Conservation (phyloP, 2,113 vertebrate species). For the Balaeniceps rex region DNA sequence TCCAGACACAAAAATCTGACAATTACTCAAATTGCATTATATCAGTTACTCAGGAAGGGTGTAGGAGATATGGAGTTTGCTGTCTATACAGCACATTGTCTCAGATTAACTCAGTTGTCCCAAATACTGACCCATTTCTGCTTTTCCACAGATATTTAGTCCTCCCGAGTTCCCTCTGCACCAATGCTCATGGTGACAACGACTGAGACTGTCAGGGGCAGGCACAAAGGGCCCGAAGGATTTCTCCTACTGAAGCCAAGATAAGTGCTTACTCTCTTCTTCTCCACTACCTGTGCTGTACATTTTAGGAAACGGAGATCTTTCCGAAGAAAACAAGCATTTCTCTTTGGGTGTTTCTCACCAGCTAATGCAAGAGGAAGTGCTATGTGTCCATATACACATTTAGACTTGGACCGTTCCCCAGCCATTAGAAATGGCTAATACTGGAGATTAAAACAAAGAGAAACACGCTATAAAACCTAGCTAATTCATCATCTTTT, state of each 20-base stretch:
- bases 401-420: neutral
- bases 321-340: neutral
- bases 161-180: neutral
- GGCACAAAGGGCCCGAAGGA: neutral
- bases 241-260: neutral
- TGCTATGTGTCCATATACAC: neutral
- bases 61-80: neutral
- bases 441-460: constrained; percentile 15
- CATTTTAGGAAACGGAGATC: neutral
- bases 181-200: neutral
- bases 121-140: constrained; percentile 56
- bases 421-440: neutral
- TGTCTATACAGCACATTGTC: neutral
- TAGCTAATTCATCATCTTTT: neutral
- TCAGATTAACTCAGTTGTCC: constrained; percentile 19
- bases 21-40: neutral
- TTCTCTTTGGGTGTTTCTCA: neutral
- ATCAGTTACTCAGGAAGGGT: neutral
- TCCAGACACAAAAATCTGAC: neutral
- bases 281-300: neutral
- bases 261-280: neutral
- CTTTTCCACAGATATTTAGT: neutral
- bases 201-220: neutral
- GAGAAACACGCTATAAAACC: neutral
- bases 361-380: neutral